Evolutionary conservation across 2,113 vertebrate species (phyloP), one percentile per base, ranked within the genome.

Genomic region (Alexandromys fortis): DNA sequence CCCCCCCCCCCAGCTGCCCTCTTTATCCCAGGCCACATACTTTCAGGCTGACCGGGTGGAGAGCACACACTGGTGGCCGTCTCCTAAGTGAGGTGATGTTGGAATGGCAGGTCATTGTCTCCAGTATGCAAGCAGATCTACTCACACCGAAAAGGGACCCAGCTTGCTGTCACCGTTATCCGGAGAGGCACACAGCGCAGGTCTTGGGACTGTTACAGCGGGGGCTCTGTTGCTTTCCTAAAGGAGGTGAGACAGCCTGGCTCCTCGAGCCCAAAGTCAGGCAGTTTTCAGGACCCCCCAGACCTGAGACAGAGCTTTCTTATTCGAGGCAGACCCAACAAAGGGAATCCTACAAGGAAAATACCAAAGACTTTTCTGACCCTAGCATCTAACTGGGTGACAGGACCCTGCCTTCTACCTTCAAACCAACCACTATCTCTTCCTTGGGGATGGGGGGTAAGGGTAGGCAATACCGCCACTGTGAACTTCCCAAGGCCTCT

Each of bases 151-250:
- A 94, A 96, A 94, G 19, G 76, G 85, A 92, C 94, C 86, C 86
- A 94, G 91, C 93, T 92, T 78, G 61, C 85, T 79, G 52, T 87
- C 73, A 91, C 33, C 22, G 33, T 93, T 86, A 86, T 77, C 85
- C 22, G 55, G 87, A 86, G 77, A 73, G 75, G 61, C 49, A 70
- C 86, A 68, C 47, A 75, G 17, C 24, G 72, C 19, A 73, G 35
- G 7, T 73, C 89, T 82, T 35, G 9, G 47, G 47, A 24, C 38
- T 86, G 3, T 28, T 47, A 79, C n/a, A 75, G 79, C 55, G 30
- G 24, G 45, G 61, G 72, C 67, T 49, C 1, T 65, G 24, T 42
- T 30, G 77, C 49, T 61, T 65, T 33, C 45, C 77, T 1, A 35
- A 49, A 70, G 49, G 4, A 70, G 63, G 75, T 5, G 9, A 49